Evolutionary conservation across 2,797 vertebrate species (phyloP).

Genomic region (Odontamblyopus rebecca): DNA sequence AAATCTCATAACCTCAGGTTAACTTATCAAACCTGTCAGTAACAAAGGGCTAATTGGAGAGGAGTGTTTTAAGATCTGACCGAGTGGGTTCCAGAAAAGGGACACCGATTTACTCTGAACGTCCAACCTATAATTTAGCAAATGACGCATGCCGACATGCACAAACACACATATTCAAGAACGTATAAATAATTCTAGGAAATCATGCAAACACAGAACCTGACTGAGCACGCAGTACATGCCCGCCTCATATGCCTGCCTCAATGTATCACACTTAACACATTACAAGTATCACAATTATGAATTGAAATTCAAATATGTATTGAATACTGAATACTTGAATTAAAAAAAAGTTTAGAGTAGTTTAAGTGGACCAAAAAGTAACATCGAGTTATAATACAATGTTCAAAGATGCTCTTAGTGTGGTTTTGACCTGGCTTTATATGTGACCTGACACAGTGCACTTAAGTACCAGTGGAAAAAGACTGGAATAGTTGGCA

Average conservation of each 20-base stretch:
- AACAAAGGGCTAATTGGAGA: slow-evolving; percentile 27
- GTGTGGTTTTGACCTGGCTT: slow-evolving; percentile 46
- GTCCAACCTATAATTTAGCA: slow-evolving; percentile 60
- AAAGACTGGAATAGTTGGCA: slow-evolving; percentile 59
- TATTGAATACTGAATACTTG: too few species aligned
- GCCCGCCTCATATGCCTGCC: slow-evolving; percentile 37
- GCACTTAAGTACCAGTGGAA: slow-evolving; percentile 58
- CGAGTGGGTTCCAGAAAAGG: slow-evolving; percentile 27
- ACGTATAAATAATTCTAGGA: slow-evolving; percentile 48
- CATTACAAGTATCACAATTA: neutral
- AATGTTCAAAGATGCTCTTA: slow-evolving; percentile 19
- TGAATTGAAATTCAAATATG: neutral
- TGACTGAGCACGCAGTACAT: slow-evolving; percentile 35
- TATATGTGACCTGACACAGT: slow-evolving; percentile 49
- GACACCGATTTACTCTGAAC: slow-evolving; percentile 53
- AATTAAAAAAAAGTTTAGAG: too few species aligned
- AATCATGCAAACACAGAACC: slow-evolving; percentile 37
- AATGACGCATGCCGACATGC: slow-evolving; percentile 47
- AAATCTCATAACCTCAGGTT: slow-evolving; percentile 21
- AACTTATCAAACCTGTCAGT: slow-evolving; percentile 17
- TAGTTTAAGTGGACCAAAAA: too few species aligned
- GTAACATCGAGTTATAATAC: neutral
- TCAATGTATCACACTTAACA: slow-evolving; percentile 52
- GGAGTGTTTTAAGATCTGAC: slow-evolving; percentile 36
- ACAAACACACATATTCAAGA: slow-evolving; percentile 35